Conservation (phyloP, 2,113 vertebrate genomes). For the Calyptommatus sinebrachiatus region DNA sequence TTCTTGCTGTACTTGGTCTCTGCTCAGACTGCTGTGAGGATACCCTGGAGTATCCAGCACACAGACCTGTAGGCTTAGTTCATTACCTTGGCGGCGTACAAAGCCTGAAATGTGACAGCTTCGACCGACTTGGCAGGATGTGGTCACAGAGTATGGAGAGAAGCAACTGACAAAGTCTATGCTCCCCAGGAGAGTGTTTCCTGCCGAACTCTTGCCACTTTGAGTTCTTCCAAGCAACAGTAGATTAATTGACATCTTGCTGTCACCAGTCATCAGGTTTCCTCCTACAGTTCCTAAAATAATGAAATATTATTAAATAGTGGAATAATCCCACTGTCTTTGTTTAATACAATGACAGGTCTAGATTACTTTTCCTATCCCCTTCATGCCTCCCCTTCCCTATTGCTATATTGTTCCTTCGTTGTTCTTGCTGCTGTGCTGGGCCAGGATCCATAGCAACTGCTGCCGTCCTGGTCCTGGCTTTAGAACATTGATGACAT, state of each 20-base stretch:
- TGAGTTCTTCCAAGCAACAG: slow-evolving; percentile 78
- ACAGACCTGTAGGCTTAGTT: slow-evolving; percentile 64
- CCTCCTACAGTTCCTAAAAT: slow-evolving; percentile 9
- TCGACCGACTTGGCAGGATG: slow-evolving; percentile 49
- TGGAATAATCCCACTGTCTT: no score
- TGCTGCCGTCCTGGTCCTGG: no score
- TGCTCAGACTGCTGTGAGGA: slow-evolving; percentile 66
- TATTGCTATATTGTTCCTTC: no score
- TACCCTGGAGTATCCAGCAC: slow-evolving; percentile 80
- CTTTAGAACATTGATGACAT: no score
- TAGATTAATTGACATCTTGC: slow-evolving; percentile 71
- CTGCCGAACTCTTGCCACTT: slow-evolving; percentile 81
- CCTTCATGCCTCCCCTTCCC: no score
- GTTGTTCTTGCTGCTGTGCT: no score
- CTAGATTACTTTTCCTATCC: no score
- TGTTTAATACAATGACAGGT: no score
- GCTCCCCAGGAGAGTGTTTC: slow-evolving; percentile 82
- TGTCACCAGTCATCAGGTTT: slow-evolving; percentile 35
- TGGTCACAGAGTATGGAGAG: slow-evolving; percentile 66
- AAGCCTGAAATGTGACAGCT: slow-evolving; percentile 57
- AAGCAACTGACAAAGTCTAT: slow-evolving; percentile 70
- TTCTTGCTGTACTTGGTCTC: slow-evolving; percentile 45
- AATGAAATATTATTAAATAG: not conserved
- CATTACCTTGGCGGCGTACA: slow-evolving; percentile 63
- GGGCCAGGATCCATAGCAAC: no score